phyloP scores from a whole-genome alignment of 2,113 vertebrate species.

The Rhynchomys soricoides region DNA sequence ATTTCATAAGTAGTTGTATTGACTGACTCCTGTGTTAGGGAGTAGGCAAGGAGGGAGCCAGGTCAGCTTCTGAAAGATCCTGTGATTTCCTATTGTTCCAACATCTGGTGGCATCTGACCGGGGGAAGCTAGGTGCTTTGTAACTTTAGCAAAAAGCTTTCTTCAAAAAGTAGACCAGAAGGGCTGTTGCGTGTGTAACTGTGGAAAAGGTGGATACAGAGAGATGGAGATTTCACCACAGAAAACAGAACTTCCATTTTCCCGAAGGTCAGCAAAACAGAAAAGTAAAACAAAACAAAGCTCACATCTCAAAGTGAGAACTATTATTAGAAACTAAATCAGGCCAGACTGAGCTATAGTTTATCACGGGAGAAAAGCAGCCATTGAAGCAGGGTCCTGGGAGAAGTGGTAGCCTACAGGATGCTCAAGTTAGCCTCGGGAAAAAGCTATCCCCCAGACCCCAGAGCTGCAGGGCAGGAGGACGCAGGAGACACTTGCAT shows the following conservation, averaged over 20 bases:
- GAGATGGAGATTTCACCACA: neutral
- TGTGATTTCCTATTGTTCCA: neutral
- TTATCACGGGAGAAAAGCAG: conserved; percentile 60
- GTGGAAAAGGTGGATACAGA: neutral
- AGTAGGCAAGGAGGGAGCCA: neutral
- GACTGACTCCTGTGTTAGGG: neutral
- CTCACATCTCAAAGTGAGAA: conserved; percentile 56
- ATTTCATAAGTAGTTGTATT: neutral
- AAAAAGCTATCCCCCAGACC: neutral
- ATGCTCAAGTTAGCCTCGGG: neutral
- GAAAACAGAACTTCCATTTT: conserved; percentile 61
- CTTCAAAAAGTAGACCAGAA: neutral
- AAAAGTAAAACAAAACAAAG: conserved; percentile 62
- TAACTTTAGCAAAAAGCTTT: neutral
- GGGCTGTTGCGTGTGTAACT: neutral
- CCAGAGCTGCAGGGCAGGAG: neutral
- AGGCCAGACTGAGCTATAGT: conserved; percentile 56
- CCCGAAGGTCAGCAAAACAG: conserved; percentile 71
- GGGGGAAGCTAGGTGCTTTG: neutral
- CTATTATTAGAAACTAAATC: conserved; percentile 75
- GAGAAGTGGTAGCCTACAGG: neutral
- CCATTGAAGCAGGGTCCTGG: conserved; percentile 44
- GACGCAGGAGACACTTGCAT: neutral
- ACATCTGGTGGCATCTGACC: neutral
- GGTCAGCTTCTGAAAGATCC: neutral